Base-by-base conservation (phyloP, 2,113 vertebrate genomes). In the Microtus oregoni region DNA sequence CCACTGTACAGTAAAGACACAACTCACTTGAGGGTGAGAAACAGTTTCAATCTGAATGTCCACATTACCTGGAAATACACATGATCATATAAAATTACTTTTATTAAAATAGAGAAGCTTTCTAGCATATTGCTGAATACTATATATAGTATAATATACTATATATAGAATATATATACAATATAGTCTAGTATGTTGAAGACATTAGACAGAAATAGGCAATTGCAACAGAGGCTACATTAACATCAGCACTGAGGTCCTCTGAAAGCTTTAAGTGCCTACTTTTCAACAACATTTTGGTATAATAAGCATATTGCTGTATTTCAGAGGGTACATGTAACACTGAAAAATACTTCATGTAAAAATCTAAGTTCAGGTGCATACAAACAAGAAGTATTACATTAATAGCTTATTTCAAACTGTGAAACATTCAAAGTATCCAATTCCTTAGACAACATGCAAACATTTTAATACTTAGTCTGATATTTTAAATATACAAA, bases 291-390 rank as follows among this genome's bases (percentile, higher is more conserved):
- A 98, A 98, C 95, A 96, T 98, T 98, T 99, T 98, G 98, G 98
- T 98, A 99, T 98, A 98, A 95, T 95, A 98, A 98, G 97, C 97
- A 98, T 98, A 98, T 97, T 96, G 97, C 92, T 98, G 97, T 97
- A 98, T 98, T 98, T 98, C 98, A 98, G 97, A 98, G 98, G 96
- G 98, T 98, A 98, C 97, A 98, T 94, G 96, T 99, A 99, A 99
- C 99, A 99, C 99, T 99, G 99, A 98, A 98, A 98, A 98, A 98
- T 98, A 99, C 98, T 98, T 99, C 98, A 99, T 98, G 97, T 98
- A 98, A 97, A 97, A 97, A 98, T 98, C 98, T 98, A 99, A 97
- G 91, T 94, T 97, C 97, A 98, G 97, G 97, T 98, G 97, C 98
- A 98, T 97, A 98, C 96, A 98, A 97, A 98, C 97, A 97, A 98